Evolutionary conservation across 2,888 invertebrate species (phyloP).

Genomic region (Apamea crenata): DNA sequence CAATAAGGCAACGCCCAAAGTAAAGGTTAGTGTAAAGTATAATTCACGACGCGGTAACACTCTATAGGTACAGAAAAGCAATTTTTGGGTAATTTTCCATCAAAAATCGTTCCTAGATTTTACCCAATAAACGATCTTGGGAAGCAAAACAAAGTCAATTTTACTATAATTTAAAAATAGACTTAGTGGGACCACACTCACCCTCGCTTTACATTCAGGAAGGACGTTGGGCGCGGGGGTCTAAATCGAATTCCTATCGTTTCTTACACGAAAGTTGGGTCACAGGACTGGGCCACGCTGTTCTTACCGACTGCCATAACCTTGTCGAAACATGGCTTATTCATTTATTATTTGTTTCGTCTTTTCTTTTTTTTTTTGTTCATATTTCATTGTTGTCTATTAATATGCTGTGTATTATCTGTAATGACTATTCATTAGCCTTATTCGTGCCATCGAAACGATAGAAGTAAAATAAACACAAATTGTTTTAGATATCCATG

Average conservation of each 20-base stretch:
- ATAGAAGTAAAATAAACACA: not conserved
- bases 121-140: slow-evolving; percentile 35
- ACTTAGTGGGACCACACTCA: slow-evolving; percentile 80
- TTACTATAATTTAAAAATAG: slow-evolving; percentile 81
- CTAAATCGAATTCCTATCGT: slow-evolving; percentile 88
- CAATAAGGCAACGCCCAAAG: not conserved
- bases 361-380: slow-evolving; percentile 17
- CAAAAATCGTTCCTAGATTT: slow-evolving; percentile 20
- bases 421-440: not conserved
- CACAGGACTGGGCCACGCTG: slow-evolving; percentile 74
- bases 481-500: not conserved
- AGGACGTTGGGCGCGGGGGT: slow-evolving; percentile 82
- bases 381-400: not conserved
- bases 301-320: slow-evolving; percentile 60
- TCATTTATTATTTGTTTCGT: slow-evolving; percentile 53
- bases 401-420: not conserved
- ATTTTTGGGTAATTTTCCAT: slow-evolving; percentile 23
- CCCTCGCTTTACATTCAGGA: slow-evolving; percentile 87
- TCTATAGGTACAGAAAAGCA: not conserved
- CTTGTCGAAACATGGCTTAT: slow-evolving; percentile 68
- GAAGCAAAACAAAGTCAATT: slow-evolving; percentile 70
- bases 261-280: slow-evolving; percentile 80
- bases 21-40: not conserved
- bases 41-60: not conserved
- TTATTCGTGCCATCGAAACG: not conserved